Evolutionary conservation across 2,113 vertebrate genomes (phyloP), one percentile per base, ranked within the genome.

Genomic region (Tragelaphus strepsiceros): DNA sequence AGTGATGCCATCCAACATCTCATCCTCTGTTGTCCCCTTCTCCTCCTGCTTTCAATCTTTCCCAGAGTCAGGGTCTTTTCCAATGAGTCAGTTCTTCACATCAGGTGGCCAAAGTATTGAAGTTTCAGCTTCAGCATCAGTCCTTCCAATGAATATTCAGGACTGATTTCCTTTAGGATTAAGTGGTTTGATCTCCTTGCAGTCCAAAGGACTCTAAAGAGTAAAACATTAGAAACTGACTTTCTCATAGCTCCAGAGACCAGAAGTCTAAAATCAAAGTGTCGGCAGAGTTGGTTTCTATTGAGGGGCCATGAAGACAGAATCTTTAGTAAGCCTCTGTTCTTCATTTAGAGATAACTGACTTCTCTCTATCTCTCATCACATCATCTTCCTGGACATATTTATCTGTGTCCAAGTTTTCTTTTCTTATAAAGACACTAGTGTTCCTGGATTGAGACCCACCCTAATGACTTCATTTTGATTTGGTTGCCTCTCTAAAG

Each of bases 361-460:
- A n/a, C 54, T 51, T 56, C 61, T 9, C 26, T n/a, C 54, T 6
- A 0, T 24, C 5, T 19, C 51, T 59, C 67, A 43, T 85, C 78
- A 53, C n/a, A 1, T 87, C 3, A 8, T 26, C 35, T 61, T 74
- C 32, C 24, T 14, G 0, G 2, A 16, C 7, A 0, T 1, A 2
- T 14, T n/a, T 28, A 46, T 39, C 84, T n/a, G 7, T 5, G 46
- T 56, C 71, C 13, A 43, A 10, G 19, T 24, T 53, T 28, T 62
- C 71, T 80, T 39, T 56, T 77, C 58, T 46, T 21, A 19, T 80
- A 35, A 91, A 28, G 64, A 58, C 22, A 35, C 35, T 49, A 24
- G 32, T 51, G 15, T 7, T 51, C 21, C 2, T 87, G 12, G 53
- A 54, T 54, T 17, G 11, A 43, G n/a, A 6, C 30, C 86, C 24